A percentile compares a stretch with the other conserved stretches of the same genome.
Conservation (phyloP, 2,113 vertebrate species). For the Conger conger region DNA sequence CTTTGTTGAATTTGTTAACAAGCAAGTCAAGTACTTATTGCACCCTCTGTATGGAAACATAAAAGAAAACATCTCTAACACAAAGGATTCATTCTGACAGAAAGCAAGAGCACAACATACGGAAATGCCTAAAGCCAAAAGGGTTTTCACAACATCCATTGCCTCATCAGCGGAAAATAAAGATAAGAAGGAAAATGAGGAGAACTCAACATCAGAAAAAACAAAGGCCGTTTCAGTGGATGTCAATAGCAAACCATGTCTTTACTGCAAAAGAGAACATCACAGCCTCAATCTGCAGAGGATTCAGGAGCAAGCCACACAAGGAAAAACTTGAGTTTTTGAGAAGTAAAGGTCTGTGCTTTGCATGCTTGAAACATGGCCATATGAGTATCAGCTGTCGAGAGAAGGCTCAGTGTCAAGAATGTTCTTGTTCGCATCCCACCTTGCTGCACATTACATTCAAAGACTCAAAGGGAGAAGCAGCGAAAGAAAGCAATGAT, state of each 20-base stretch:
- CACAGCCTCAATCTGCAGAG: slow-evolving; percentile 28
- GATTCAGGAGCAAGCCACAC: slow-evolving; percentile 27
- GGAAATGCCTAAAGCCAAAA: slow-evolving; percentile 15
- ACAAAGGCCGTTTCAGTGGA: slow-evolving; percentile 3
- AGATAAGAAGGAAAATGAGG: background rate
- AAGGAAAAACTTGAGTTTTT: slow-evolving; percentile 31
- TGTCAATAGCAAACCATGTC: slow-evolving; percentile 29
- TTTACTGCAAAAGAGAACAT: slow-evolving; percentile 31
- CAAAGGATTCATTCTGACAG: slow-evolving; percentile 1
- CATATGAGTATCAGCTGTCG: slow-evolving; percentile 36
- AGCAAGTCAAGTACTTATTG: slow-evolving; percentile 10
- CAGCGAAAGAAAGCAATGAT: too few species aligned
- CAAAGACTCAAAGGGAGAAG: too few species aligned
- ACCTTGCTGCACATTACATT: background rate
- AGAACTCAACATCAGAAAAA: background rate
- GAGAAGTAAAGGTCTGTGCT: slow-evolving; percentile 32
- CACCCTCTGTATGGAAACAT: slow-evolving; percentile 36
- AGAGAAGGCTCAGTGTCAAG: slow-evolving; percentile 33
- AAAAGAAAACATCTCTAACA: slow-evolving; percentile 23
- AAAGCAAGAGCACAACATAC: background rate
- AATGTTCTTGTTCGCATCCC: slow-evolving; percentile 22
- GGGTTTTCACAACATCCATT: slow-evolving; percentile 15
- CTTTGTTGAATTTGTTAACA: slow-evolving; percentile 17
- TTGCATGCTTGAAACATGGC: slow-evolving; percentile 41
- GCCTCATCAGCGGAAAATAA: background rate